Evolutionary conservation across 2,888 invertebrate genomes (phyloP).

Genomic region (Malacosoma neustria): DNA sequence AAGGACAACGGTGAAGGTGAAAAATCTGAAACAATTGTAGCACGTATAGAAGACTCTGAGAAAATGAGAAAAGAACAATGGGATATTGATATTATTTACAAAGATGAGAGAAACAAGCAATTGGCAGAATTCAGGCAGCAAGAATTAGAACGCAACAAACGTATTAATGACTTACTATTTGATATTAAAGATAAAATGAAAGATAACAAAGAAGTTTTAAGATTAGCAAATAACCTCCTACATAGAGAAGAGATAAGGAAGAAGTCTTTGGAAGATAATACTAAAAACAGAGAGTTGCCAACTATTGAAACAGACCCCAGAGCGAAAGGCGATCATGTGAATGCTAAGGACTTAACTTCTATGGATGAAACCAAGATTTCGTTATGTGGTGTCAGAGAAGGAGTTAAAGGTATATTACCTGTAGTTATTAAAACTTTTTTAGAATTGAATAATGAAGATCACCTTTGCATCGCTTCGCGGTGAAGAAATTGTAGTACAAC

Average conservation of each 20-base stretch:
- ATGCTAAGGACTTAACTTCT: conserved; percentile 6
- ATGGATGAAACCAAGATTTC: not conserved
- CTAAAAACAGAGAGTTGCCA: conserved; percentile 21
- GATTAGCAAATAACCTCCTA: conserved; percentile 50
- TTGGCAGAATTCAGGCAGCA: conserved; percentile 29
- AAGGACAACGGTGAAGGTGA: conserved; percentile 3
- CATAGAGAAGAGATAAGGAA: conserved; percentile 40
- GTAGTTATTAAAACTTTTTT: too few relatives aligned
- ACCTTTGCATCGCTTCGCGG: too few relatives aligned
- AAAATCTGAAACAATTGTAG: conserved; percentile 6
- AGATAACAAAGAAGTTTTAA: conserved; percentile 55
- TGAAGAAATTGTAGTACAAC: too few relatives aligned
- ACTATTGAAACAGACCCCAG: conserved; percentile 26
- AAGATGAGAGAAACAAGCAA: conserved; percentile 27
- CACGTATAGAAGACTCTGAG: conserved; percentile 5
- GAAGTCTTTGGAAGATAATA: conserved; percentile 19
- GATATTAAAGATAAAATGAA: conserved; percentile 64
- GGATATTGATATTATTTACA: conserved; percentile 33
- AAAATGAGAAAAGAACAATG: conserved; percentile 34
- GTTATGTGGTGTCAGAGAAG: not conserved
- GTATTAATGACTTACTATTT: conserved; percentile 45
- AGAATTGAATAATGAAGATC: too few relatives aligned
- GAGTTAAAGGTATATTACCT: not conserved
- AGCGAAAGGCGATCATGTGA: conserved; percentile 43
- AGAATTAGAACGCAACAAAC: conserved; percentile 39